Evolutionary conservation across 2,797 vertebrate species (phyloP).

Genomic region (Chiloscyllium punctatum): DNA sequence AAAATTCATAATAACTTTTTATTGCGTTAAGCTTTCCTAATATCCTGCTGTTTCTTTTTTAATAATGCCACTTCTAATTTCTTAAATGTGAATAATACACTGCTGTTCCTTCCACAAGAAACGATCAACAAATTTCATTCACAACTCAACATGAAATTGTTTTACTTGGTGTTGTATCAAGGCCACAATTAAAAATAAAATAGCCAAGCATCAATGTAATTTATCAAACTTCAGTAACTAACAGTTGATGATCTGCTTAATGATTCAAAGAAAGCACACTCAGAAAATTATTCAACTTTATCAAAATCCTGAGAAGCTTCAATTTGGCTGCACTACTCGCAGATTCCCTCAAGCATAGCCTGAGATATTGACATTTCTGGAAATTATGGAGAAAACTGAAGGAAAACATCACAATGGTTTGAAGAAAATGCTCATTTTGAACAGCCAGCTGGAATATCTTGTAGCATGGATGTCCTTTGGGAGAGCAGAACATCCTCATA

Average conservation of each 20-base stretch:
- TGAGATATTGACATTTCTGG: slow-evolving; percentile 23
- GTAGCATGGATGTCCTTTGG: neutral
- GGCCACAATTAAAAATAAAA: neutral
- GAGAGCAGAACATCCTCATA: neutral
- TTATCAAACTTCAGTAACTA: slow-evolving; percentile 10
- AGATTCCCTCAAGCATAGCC: slow-evolving; percentile 17
- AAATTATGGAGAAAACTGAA: neutral
- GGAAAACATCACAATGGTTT: neutral
- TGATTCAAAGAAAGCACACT: neutral
- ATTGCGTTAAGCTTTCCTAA: too few species aligned
- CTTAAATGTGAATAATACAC: neutral
- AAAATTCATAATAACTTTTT: too few species aligned
- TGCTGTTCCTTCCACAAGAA: neutral
- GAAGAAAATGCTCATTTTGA: neutral
- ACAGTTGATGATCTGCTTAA: neutral
- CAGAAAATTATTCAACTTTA: slow-evolving; percentile 24
- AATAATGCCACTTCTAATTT: neutral
- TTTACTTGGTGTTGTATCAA: neutral
- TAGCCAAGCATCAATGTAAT: neutral
- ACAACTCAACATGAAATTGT: neutral
- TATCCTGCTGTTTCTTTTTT: neutral
- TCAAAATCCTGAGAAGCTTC: slow-evolving; percentile 15
- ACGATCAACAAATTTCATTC: neutral
- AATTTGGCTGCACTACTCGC: neutral
- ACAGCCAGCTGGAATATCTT: neutral